A percentile compares a stretch with the other conserved stretches of the same genome.
These are phyloP conservation scores for Drosophila oshimai DNA, from an alignment of 1,140 invertebrate genomes.

Conservation along the genomic window DNA sequence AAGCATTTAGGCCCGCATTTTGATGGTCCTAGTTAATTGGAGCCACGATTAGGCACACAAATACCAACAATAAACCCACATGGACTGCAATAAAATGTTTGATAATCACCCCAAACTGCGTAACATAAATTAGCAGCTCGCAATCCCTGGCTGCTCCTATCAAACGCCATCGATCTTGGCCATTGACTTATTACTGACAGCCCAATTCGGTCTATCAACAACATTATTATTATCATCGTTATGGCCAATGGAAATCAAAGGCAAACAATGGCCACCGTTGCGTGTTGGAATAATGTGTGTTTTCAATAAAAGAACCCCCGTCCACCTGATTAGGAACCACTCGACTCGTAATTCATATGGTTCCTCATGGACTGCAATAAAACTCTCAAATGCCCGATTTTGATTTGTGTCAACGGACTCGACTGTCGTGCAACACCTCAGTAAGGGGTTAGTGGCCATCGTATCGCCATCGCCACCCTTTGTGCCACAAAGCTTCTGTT, in stretches of 20 bases:
- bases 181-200: constrained; percentile 75
- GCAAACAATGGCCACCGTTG: constrained; percentile 62
- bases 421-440: constrained; percentile 65
- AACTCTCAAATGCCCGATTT: constrained; percentile 61
- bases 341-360: constrained; percentile 67
- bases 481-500: constrained; percentile 11
- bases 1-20: constrained; percentile 30
- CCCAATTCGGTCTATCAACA: constrained; percentile 59
- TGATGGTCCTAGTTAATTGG: constrained; percentile 31
- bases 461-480: not conserved
- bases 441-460: constrained; percentile 31
- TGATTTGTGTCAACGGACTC: constrained; percentile 72
- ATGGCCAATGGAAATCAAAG: constrained; percentile 59
- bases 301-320: constrained; percentile 50
- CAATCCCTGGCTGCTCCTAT: constrained; percentile 26
- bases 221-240: constrained; percentile 17
- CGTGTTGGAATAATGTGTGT: constrained; percentile 56
- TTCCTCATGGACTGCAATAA: constrained; percentile 56
- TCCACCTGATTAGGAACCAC: constrained; percentile 57
- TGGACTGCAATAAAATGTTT: constrained; percentile 23
- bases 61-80: constrained; percentile 4
- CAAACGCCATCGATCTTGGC: constrained; percentile 56
- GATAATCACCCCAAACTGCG: constrained; percentile 21
- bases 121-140: constrained; percentile 40
- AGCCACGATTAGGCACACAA: constrained; percentile 19